These are phyloP conservation scores for Halichoerus grypus DNA, from an alignment of 2,113 vertebrate species.

Conservation along the genomic window DNA sequence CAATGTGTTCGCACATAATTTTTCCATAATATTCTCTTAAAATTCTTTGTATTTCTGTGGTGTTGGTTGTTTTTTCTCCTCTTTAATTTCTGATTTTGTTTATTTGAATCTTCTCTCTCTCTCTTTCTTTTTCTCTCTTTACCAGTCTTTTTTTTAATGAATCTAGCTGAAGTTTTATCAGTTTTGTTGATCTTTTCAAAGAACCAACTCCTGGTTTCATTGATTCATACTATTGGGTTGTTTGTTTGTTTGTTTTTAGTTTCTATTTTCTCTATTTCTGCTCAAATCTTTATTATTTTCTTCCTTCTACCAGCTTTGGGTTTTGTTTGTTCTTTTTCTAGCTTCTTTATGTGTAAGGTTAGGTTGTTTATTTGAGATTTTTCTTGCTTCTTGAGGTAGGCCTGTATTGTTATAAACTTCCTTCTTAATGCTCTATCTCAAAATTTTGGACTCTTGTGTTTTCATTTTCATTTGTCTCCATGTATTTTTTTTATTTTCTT, in stretches of 20 bases:
- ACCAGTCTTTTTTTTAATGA: not conserved
- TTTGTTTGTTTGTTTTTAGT: not conserved
- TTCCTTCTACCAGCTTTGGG: not conserved
- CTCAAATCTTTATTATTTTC: not conserved
- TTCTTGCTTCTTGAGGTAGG: not conserved
- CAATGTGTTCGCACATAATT: not conserved
- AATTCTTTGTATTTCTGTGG: not conserved
- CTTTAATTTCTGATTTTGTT: not conserved
- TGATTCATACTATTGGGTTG: not conserved
- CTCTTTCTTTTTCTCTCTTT: not conserved
- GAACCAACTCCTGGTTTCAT: not conserved
- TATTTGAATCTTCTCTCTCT: not conserved
- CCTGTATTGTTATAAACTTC: not conserved
- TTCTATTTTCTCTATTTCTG: not conserved
- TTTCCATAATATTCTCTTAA: not conserved
- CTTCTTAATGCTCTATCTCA: not conserved
- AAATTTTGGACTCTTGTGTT: not conserved
- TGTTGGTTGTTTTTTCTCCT: not conserved
- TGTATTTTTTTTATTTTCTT: not conserved
- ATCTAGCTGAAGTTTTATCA: not conserved
- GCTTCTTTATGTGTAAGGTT: not conserved
- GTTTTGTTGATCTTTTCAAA: not conserved
- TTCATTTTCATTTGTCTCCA: not conserved
- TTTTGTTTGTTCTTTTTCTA: not conserved
- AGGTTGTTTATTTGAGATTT: not conserved